Conservation (phyloP, 2,797 vertebrate genomes). For the Petrocephalus sullivani region DNA sequence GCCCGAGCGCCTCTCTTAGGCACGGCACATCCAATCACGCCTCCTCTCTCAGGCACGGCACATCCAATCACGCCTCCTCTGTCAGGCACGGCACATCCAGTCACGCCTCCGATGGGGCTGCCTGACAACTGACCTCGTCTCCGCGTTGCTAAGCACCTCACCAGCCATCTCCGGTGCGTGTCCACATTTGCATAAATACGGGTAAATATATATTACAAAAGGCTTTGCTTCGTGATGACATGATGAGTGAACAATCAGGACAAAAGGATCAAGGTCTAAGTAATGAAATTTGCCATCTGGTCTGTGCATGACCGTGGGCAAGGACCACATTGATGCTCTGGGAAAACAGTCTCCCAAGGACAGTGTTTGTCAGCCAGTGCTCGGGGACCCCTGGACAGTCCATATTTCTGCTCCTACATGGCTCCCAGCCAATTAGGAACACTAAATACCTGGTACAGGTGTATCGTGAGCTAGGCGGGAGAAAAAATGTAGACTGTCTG, state of each 20-base stretch:
- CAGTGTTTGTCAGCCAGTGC: not conserved
- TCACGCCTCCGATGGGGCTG: not conserved
- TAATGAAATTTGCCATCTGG: constrained; percentile 34
- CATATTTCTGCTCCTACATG: not conserved
- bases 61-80: not conserved
- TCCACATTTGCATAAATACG: constrained; percentile 12
- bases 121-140: constrained; percentile 34
- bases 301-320: not conserved
- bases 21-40: not conserved
- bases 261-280: constrained; percentile 12
- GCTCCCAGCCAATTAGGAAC: not conserved
- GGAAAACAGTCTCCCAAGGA: not conserved
- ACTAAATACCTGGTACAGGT: not conserved
- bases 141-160: constrained; percentile 34
- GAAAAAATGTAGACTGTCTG: not conserved
- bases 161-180: not conserved
- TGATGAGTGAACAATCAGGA: not conserved
- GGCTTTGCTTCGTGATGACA: not conserved
- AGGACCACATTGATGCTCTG: not conserved
- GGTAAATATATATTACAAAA: constrained; percentile 28
- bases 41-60: not conserved
- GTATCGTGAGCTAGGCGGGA: not conserved
- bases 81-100: not conserved
- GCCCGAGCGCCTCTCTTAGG: not conserved
- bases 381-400: not conserved